A percentile compares a stretch with the other conserved stretches of the same genome.
Evolutionary conservation across 1,140 invertebrate genomes (phyloP).

Genomic region (Pentalonia nigronervosa): DNA sequence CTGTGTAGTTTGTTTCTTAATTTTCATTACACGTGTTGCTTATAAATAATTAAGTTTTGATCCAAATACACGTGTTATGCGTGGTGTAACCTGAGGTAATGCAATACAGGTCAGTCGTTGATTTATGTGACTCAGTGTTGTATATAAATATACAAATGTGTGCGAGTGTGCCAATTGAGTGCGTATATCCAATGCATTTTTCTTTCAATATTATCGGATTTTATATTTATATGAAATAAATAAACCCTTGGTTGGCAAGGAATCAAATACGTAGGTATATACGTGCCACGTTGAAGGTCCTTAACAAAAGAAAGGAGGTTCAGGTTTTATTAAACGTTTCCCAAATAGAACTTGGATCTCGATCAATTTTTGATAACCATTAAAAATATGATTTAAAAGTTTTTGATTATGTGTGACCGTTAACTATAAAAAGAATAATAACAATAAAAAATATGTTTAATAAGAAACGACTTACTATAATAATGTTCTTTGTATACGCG

Average conservation of each 20-base stretch:
- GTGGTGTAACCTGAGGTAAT: background rate
- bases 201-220: conserved; percentile 28
- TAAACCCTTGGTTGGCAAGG: background rate
- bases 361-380: background rate
- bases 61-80: background rate
- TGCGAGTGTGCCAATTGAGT: background rate
- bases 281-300: background rate
- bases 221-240: conserved; percentile 19
- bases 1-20: background rate
- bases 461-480: background rate
- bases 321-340: conserved; percentile 9
- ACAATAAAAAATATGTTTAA: background rate
- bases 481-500: background rate
- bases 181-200: background rate
- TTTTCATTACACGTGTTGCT: background rate
- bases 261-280: background rate
- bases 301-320: background rate
- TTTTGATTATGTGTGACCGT: background rate
- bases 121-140: background rate
- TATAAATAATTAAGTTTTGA: background rate
- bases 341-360: background rate
- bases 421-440: conserved; percentile 6
- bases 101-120: background rate
- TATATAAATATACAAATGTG: background rate
- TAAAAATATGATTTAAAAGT: conserved; percentile 21